Percentiles rank a stretch among this genome's conserved stretches.
These are phyloP conservation scores for Eupithecia subumbrata DNA, from an alignment of 2,888 invertebrate genomes.

Conservation along the genomic window DNA sequence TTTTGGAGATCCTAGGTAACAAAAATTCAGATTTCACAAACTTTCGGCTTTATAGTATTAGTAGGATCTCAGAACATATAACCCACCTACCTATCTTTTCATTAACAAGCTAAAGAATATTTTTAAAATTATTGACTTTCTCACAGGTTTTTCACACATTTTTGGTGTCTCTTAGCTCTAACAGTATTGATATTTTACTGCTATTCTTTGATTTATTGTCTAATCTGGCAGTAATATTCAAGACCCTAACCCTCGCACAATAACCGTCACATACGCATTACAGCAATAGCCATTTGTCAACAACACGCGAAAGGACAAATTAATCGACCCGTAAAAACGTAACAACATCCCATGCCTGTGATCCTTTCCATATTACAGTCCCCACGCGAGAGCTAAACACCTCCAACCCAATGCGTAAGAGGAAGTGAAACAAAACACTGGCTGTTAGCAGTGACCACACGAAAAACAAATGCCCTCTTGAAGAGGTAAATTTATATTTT, in stretches of 20 bases:
- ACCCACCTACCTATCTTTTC: not conserved
- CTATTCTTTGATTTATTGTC: too few relatives aligned
- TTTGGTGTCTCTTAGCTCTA: too few relatives aligned
- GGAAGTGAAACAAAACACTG: too few relatives aligned
- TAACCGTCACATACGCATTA: not conserved
- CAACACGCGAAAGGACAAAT: constrained; percentile 48
- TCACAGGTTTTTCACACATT: too few relatives aligned
- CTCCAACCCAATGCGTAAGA: too few relatives aligned
- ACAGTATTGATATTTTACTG: too few relatives aligned
- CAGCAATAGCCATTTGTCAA: constrained; percentile 18
- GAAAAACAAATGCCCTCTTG: not conserved
- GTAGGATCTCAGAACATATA: too few relatives aligned
- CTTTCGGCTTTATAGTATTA: too few relatives aligned
- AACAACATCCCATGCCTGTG: constrained; percentile 48
- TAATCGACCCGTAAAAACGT: constrained; percentile 58
- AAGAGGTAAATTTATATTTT: not conserved
- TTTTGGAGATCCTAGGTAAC: too few relatives aligned
- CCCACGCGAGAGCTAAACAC: too few relatives aligned
- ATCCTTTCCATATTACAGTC: too few relatives aligned
- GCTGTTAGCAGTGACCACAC: not conserved
- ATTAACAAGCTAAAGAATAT: not conserved
- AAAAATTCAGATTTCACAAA: too few relatives aligned
- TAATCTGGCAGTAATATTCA: not conserved
- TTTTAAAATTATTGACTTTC: not conserved
- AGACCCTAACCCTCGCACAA: not conserved